Evolutionary conservation across 2,888 invertebrate genomes (phyloP).

Genomic region (Platycheirus albimanus): DNA sequence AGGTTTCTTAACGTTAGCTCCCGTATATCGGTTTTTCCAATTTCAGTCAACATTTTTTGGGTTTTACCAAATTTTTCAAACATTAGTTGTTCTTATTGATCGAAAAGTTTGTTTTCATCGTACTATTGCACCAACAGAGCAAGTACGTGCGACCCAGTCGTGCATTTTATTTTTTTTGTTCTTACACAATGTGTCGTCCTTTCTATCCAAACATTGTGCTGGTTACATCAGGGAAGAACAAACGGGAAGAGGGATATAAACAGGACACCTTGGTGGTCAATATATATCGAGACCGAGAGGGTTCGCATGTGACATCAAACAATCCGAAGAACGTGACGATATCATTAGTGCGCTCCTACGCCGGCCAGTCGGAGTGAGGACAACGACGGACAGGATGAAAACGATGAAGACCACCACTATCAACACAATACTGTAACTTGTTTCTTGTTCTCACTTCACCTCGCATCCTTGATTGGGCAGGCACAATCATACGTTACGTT

Average conservation of each 20-base stretch:
- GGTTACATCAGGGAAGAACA: neutral
- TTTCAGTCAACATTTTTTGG: no score
- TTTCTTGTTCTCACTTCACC: neutral
- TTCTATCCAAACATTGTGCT: conserved; percentile 66
- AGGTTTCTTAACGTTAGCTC: no score
- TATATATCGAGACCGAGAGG: conserved; percentile 62
- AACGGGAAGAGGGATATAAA: conserved; percentile 43
- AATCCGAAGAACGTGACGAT: conserved; percentile 71
- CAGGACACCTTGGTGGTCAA: conserved; percentile 69
- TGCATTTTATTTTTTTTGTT: no score
- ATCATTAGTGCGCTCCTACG: conserved; percentile 64
- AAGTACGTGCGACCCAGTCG: no score
- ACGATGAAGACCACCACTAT: conserved; percentile 14
- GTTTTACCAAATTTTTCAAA: no score
- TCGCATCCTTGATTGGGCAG: conserved; percentile 44
- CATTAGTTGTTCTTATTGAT: no score
- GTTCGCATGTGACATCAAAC: conserved; percentile 69
- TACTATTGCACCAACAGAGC: no score
- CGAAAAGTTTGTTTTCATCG: no score
- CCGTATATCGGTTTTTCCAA: no score
- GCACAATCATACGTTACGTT: conserved; percentile 7
- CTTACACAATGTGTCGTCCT: conserved; percentile 44
- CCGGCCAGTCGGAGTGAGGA: no score
- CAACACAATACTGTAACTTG: conserved; percentile 43
- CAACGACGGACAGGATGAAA: neutral